phyloP scores from a whole-genome alignment of 23 tunicate genomes.

The Botrylloides violaceus region DNA sequence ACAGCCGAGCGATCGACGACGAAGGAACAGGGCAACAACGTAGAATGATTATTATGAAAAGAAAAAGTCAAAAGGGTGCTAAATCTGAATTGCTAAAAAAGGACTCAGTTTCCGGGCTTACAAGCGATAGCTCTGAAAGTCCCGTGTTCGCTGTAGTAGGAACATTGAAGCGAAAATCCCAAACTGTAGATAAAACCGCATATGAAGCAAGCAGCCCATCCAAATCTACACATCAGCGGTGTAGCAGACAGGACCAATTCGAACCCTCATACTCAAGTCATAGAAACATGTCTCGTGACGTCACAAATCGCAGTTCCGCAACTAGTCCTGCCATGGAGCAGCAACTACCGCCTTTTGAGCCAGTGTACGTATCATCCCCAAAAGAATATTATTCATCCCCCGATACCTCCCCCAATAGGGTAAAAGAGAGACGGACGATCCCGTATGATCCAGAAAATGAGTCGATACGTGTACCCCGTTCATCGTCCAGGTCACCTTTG shows the following conservation, averaged over 20 bases:
- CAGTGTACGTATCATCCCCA: slow-evolving; percentile 13
- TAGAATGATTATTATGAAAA: slow-evolving; percentile 14
- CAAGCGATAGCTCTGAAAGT: slow-evolving; percentile 26
- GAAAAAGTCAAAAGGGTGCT: slow-evolving; percentile 11
- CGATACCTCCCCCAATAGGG: slow-evolving; percentile 19
- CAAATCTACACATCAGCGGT: background rate
- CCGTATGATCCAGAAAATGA: slow-evolving; percentile 1
- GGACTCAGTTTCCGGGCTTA: background rate
- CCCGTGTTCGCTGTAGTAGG: slow-evolving; percentile 26
- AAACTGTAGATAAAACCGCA: background rate
- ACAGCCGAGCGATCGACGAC: slow-evolving; percentile 14
- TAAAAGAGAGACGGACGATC: background rate
- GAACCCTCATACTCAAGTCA: background rate
- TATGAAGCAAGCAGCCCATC: background rate
- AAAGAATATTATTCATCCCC: slow-evolving; percentile 7
- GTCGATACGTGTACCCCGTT: background rate
- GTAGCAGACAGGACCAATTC: background rate
- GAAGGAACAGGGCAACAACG: slow-evolving; percentile 11
- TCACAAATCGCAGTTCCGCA: background rate
- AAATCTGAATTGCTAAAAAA: background rate
- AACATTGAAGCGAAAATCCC: background rate
- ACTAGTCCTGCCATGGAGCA: background rate
- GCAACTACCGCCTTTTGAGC: background rate
- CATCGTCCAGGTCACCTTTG: slow-evolving; percentile 1
- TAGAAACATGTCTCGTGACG: background rate